Evolutionary conservation across 2,888 invertebrate genomes (phyloP).

Genomic region (Pomacea canaliculata): DNA sequence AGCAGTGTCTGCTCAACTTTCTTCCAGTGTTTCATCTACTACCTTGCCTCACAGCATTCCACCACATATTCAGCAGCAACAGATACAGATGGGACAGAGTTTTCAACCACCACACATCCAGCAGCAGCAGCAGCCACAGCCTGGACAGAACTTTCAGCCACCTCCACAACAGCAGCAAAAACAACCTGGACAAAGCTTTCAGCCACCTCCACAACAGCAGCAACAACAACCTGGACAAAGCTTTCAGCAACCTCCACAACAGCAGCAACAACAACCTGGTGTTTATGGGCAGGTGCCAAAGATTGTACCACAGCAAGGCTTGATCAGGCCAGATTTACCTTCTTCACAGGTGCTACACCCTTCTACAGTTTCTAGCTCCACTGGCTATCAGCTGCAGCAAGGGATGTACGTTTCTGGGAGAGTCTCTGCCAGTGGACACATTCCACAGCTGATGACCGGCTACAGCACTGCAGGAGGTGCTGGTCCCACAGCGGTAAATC

Average conservation of each 20-base stretch:
- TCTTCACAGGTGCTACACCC: not conserved
- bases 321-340: not conserved
- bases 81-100: conserved; percentile 1
- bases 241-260: not conserved
- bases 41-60: not conserved
- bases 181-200: conserved; percentile 2
- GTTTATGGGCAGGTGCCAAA: conserved; percentile 2
- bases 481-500: not conserved
- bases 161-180: not conserved
- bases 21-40: too few species aligned
- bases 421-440: too few species aligned
- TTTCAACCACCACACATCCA: not conserved
- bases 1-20: too few species aligned
- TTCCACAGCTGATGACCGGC: not conserved
- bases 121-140: conserved; percentile 1
- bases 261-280: conserved; percentile 24
- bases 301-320: too few species aligned
- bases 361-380: not conserved
- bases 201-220: not conserved
- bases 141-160: not conserved
- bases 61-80: conserved; percentile 3
- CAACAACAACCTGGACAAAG: conserved; percentile 2
- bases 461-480: not conserved
- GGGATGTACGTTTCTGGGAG: not conserved
- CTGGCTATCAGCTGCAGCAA: not conserved